Percentiles rank a stretch among this genome's conserved stretches.
phyloP scores from a whole-genome alignment of 2,113 vertebrate genomes.

The Platysteira castanea region DNA sequence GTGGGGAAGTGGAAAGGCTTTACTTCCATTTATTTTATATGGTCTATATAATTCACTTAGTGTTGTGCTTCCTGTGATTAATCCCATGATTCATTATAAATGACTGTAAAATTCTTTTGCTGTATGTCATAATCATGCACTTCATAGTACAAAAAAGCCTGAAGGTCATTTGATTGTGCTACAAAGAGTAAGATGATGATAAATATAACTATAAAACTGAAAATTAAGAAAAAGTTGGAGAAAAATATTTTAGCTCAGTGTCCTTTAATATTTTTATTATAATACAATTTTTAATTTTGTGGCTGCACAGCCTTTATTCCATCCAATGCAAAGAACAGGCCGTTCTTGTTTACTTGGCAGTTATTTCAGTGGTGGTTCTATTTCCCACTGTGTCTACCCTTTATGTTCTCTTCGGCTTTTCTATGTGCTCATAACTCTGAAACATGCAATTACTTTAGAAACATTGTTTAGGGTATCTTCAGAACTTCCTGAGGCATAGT shows the following conservation, averaged over 20 bases:
- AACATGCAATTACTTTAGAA: background rate
- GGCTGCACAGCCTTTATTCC: background rate
- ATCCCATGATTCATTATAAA: background rate
- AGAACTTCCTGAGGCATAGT: background rate
- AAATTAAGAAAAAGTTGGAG: background rate
- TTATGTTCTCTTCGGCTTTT: background rate
- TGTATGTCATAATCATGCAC: background rate
- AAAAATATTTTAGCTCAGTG: background rate
- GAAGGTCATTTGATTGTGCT: background rate
- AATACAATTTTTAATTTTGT: background rate
- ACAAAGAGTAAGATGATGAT: background rate
- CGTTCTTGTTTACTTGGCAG: background rate
- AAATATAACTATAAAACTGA: background rate
- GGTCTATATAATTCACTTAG: background rate
- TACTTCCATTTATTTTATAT: background rate
- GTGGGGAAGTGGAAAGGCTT: background rate
- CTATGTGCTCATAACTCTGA: background rate
- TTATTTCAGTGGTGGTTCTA: background rate
- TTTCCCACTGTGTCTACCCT: constrained; percentile 7
- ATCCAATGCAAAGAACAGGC: background rate
- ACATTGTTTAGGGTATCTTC: background rate
- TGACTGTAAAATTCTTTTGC: background rate
- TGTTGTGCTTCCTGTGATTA: background rate
- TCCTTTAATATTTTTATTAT: background rate
- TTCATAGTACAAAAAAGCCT: background rate